A percentile compares a stretch with the other conserved stretches of the same genome.
These are phyloP conservation scores for Conomelus anceps DNA, from an alignment of 2,888 invertebrate genomes.

Conservation along the genomic window DNA sequence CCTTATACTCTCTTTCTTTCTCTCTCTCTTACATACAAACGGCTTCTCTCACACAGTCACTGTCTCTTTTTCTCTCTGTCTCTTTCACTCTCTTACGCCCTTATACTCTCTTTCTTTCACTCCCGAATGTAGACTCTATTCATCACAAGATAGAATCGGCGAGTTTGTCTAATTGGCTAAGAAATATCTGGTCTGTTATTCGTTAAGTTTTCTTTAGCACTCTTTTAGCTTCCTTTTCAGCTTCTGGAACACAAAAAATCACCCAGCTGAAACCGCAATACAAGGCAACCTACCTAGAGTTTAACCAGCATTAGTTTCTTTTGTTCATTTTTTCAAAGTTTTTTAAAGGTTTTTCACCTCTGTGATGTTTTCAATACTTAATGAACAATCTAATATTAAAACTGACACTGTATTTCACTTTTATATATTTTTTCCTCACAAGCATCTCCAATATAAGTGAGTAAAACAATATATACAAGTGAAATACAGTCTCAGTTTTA, in stretches of 20 bases:
- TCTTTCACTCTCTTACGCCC: neutral
- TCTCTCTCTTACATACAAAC: neutral
- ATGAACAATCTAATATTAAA: too few species aligned
- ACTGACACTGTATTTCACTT: too few species aligned
- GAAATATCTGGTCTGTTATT: neutral
- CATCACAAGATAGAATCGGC: neutral
- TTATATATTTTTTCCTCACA: too few species aligned
- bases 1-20: neutral
- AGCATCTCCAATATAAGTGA: too few species aligned
- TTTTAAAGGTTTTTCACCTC: too few species aligned
- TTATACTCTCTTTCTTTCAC: neutral
- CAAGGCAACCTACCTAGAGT: neutral
- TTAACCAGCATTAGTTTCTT: neutral
- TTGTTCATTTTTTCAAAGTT: too few species aligned
- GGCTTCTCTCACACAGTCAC: neutral
- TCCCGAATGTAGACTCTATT: neutral
- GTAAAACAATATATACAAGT: too few species aligned
- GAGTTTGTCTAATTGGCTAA: neutral
- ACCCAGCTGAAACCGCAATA: neutral
- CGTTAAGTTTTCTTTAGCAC: neutral
- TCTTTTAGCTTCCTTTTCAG: neutral
- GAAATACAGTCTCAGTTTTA: too few species aligned
- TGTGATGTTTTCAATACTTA: too few species aligned
- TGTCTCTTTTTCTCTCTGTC: neutral
- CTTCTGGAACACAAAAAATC: neutral